Evolutionary conservation across 1,140 invertebrate genomes (phyloP).

Genomic region (Monochamus saltuarius): DNA sequence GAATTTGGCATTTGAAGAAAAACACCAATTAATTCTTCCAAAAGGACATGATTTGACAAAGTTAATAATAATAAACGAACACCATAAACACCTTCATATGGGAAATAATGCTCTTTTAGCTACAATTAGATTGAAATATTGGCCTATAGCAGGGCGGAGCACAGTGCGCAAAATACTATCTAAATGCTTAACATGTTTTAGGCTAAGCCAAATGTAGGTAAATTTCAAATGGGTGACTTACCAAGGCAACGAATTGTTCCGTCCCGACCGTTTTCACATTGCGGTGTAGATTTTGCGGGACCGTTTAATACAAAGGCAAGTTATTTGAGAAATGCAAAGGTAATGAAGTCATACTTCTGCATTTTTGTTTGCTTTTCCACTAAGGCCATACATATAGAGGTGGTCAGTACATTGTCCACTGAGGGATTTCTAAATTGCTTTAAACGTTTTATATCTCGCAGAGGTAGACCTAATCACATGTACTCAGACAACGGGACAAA

Average conservation of each 20-base stretch:
- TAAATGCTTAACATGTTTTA: too few species aligned
- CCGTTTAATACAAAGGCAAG: too few species aligned
- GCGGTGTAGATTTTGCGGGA: too few species aligned
- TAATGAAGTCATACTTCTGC: too few species aligned
- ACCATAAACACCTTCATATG: too few species aligned
- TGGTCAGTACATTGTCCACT: constrained; percentile 44
- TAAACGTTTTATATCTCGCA: constrained; percentile 45
- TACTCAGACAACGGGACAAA: constrained; percentile 51
- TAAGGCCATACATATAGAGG: constrained; percentile 52
- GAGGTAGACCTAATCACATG: constrained; percentile 39
- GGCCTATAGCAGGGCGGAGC: constrained; percentile 30
- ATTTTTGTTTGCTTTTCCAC: constrained; percentile 29
- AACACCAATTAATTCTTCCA: too few species aligned
- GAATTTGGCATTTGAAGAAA: too few species aligned
- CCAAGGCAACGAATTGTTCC: too few species aligned
- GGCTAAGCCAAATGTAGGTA: too few species aligned
- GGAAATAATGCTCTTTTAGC: constrained; percentile 30
- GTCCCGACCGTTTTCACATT: too few species aligned
- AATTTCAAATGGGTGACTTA: too few species aligned
- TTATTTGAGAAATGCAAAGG: too few species aligned
- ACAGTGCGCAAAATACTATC: constrained; percentile 9
- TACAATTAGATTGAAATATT: constrained; percentile 36
- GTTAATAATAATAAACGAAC: constrained; percentile 31
- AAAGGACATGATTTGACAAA: constrained; percentile 34
- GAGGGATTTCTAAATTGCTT: constrained; percentile 47